phyloP scores from a whole-genome alignment of 2,888 invertebrate species.

The Leucozona laternaria region DNA sequence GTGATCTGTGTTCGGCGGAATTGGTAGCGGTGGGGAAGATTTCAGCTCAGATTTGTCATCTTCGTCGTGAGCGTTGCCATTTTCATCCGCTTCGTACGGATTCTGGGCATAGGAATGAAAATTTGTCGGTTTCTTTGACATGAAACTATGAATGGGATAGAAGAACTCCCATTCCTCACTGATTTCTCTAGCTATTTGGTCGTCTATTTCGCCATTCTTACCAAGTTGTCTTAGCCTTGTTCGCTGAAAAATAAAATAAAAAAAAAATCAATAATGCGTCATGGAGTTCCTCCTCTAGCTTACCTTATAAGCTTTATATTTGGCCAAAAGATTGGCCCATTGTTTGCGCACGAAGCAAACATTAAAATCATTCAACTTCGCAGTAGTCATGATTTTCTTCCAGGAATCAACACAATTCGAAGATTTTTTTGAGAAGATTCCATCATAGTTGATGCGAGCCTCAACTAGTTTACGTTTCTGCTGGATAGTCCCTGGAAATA shows the following conservation, averaged over 20 bases:
- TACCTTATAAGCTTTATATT: conserved; percentile 81
- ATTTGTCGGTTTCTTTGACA: conserved; percentile 81
- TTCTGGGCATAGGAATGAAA: conserved; percentile 81
- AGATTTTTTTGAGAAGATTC: conserved; percentile 79
- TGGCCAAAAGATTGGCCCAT: conserved; percentile 81
- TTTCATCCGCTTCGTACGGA: conserved; percentile 32
- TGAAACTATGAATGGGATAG: conserved; percentile 80
- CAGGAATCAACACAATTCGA: conserved; percentile 80
- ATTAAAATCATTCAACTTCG: conserved; percentile 80
- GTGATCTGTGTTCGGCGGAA: conserved; percentile 79
- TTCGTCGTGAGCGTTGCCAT: conserved; percentile 25
- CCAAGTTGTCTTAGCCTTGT: conserved; percentile 74
- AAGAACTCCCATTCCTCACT: conserved; percentile 82
- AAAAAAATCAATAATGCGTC: neutral
- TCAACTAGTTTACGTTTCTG: conserved; percentile 81
- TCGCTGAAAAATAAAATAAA: conserved; percentile 65
- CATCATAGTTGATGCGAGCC: conserved; percentile 80
- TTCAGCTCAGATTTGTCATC: neutral
- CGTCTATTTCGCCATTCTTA: conserved; percentile 69
- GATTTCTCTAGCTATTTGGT: conserved; percentile 77
- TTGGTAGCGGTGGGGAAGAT: neutral
- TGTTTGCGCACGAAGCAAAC: conserved; percentile 81
- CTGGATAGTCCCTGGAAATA: conserved; percentile 80
- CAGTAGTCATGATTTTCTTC: conserved; percentile 80
- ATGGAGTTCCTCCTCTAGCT: conserved; percentile 19